A percentile compares a stretch with the other conserved stretches of the same genome.
Conservation (phyloP, 2,113 vertebrate genomes). For the Siphamia tubifer region DNA sequence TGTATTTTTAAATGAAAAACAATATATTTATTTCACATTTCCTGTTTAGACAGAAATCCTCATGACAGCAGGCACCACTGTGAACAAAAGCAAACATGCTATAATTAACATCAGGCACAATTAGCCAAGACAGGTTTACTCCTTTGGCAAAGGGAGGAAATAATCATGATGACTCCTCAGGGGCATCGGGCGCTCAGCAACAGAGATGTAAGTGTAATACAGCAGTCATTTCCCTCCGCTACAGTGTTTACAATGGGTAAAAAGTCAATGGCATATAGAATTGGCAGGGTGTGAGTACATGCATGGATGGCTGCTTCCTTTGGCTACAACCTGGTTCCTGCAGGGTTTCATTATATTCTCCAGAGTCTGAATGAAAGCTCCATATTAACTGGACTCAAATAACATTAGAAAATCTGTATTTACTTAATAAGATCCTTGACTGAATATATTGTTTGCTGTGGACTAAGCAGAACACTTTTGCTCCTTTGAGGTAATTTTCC, state of each 20-base stretch:
- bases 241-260: conserved; percentile 47
- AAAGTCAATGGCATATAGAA: conserved; percentile 35
- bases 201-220: conserved; percentile 42
- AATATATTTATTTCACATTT: conserved; percentile 61
- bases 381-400: no score
- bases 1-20: background rate
- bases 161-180: conserved; percentile 58
- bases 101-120: conserved; percentile 68
- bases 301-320: conserved; percentile 56
- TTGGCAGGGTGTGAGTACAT: conserved; percentile 41
- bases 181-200: conserved; percentile 41
- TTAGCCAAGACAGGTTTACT: conserved; percentile 49
- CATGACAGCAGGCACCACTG: conserved; percentile 50
- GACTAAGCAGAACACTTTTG: background rate
- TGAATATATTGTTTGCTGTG: background rate
- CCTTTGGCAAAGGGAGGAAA: conserved; percentile 48
- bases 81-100: conserved; percentile 61
- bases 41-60: conserved; percentile 60
- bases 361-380: background rate
- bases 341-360: conserved; percentile 29
- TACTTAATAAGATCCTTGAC: no score
- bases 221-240: conserved; percentile 57
- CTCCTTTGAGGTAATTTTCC: background rate
- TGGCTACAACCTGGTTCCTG: conserved; percentile 23
- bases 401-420: no score